Conservation (phyloP, 1,140 invertebrate genomes). For the Acarapis woodi region DNA sequence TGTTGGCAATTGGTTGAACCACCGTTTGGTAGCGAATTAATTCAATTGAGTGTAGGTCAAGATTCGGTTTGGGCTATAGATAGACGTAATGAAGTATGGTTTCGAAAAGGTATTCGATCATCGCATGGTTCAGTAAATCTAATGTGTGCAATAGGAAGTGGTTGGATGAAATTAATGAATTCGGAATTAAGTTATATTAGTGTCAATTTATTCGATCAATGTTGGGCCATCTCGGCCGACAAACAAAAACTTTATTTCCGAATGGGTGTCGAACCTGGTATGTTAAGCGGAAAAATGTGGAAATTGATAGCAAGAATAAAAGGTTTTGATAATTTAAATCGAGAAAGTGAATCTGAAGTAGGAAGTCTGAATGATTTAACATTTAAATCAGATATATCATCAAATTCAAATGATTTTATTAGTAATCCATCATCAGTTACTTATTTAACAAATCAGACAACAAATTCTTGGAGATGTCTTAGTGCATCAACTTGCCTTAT, state of each 20-base stretch:
- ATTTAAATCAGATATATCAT: too few relatives aligned
- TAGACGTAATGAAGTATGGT: slow-evolving; percentile 45
- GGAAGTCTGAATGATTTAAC: too few relatives aligned
- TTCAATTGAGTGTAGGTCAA: slow-evolving; percentile 48
- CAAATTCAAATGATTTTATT: too few relatives aligned
- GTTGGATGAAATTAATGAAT: slow-evolving; percentile 33
- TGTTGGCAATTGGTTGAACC: slow-evolving; percentile 45
- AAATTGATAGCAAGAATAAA: too few relatives aligned
- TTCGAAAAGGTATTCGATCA: slow-evolving; percentile 42
- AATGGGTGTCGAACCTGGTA: too few relatives aligned
- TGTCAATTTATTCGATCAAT: slow-evolving; percentile 57
- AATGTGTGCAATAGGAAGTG: slow-evolving; percentile 30
- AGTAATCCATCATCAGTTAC: too few relatives aligned
- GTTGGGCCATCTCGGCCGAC: slow-evolving; percentile 32
- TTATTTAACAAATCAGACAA: too few relatives aligned
- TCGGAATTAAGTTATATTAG: slow-evolving; percentile 50
- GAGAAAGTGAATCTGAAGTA: too few relatives aligned
- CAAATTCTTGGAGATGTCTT: too few relatives aligned
- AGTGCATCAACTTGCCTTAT: too few relatives aligned
- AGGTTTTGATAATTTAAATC: too few relatives aligned
- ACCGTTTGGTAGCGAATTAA: slow-evolving; percentile 31
- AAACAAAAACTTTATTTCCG: slow-evolving; percentile 46
- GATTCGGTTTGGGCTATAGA: slow-evolving; percentile 59
- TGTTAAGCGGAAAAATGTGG: too few relatives aligned
- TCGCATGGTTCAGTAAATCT: slow-evolving; percentile 15